Evolutionary conservation across 2,888 invertebrate genomes (phyloP), one percentile per base, ranked within the genome.

Genomic region (Gastracanthus pulcherrimus): DNA sequence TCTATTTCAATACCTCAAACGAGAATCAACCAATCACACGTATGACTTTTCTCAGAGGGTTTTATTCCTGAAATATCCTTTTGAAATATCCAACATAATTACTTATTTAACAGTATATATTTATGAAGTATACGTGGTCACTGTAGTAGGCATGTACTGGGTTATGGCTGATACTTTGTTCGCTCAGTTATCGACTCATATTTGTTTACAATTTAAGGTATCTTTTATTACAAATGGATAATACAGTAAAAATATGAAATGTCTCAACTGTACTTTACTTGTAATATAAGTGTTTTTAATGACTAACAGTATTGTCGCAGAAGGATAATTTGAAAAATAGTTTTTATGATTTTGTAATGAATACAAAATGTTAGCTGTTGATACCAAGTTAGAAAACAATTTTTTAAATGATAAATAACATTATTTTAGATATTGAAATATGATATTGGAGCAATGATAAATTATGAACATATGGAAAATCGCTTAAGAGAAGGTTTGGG

Each of bases 121-220:
- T 55, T 26, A 71, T 36, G 58, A 71, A 71, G 36, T 6, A 26
- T 58, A 38, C 38, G 23, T 58, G 11, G 16, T 58, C 38, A 26
- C 13, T 26, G 6, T 19, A 9, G 26, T 58, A 1, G 13, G 55
- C 6, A n/a, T 71, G 2, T 38, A 23, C 26, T 71, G 71, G 71
- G 38, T 71, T 58, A 58, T 2, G 7, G 38, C 36, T 11, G 55
- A 71, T 58, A 38, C 23, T 55, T 7, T 71, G n/a, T 71, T 71
- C 16, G 71, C 58, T 38, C 71, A 71, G 16, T 58, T 71, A 5
- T 58, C n/a, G 5, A 58, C 55, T 4, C 58, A 71, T 26, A 26
- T 58, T 58, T 34, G 26, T 38, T 34, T 71, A 7, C 71, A 71
- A 38, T 58, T 71, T 26, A 38, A 71, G 36, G 70, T 48, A 34